Evolutionary conservation across 37 sponge, comb jelly and placozoan genomes (phyloP).

Genomic region (Spongilla lacustris): DNA sequence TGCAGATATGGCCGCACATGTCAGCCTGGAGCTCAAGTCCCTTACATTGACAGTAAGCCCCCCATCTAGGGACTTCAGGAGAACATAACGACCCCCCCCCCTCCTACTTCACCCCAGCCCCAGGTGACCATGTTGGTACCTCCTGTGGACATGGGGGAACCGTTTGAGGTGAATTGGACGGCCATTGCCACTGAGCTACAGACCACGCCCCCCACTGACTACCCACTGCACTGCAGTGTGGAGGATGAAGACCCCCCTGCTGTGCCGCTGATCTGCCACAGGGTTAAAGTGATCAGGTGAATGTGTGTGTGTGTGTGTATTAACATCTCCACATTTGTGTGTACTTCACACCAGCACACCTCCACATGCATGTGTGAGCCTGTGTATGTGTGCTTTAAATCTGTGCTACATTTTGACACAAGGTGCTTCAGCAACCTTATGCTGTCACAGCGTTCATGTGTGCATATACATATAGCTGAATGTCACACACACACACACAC

Average conservation of each 20-base stretch:
- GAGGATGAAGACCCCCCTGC: conserved; percentile 18
- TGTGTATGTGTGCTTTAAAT: not conserved
- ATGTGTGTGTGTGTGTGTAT: conserved; percentile 1
- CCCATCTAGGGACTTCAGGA: too few species aligned
- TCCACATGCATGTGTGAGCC: not conserved
- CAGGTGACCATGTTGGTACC: conserved; percentile 54
- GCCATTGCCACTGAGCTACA: conserved; percentile 23
- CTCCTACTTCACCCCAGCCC: conserved; percentile 7
- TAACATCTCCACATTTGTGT: not conserved
- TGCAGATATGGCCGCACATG: conserved; percentile 31
- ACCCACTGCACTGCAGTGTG: conserved; percentile 1
- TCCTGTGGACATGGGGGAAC: conserved; percentile 19
- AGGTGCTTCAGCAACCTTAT: too few species aligned
- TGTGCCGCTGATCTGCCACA: conserved; percentile 56
- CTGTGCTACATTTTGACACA: not conserved
- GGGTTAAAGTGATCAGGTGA: conserved; percentile 65
- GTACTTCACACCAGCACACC: too few species aligned
- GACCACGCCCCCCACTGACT: conserved; percentile 14
- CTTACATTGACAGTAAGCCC: conserved; percentile 32
- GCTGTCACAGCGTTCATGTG: too few species aligned
- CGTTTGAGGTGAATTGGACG: conserved; percentile 51
- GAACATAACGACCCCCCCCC: too few species aligned
- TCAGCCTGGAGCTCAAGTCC: conserved; percentile 28
- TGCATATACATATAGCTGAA: too few species aligned
- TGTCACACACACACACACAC: not conserved